These are phyloP conservation scores for Rhopalosiphum nymphaeae DNA, from an alignment of 2,888 invertebrate species.

Conservation along the genomic window DNA sequence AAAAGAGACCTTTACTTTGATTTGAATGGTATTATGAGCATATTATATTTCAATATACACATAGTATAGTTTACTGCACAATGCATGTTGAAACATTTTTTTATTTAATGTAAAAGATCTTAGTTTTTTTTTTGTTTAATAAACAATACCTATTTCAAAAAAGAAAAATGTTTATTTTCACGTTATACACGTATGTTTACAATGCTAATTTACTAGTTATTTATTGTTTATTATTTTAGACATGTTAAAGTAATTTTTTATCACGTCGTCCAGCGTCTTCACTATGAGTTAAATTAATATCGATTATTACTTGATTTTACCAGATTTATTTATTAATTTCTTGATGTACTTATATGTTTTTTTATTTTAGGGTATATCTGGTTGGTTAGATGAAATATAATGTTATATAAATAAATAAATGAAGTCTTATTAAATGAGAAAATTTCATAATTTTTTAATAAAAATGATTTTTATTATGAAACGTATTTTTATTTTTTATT, in stretches of 20 bases:
- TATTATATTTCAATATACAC: neutral
- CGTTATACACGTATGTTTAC: neutral
- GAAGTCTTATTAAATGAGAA: no score
- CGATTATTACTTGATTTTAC: neutral
- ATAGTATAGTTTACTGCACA: neutral
- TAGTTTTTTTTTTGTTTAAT: neutral
- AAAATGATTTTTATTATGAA: no score
- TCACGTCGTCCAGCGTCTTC: neutral
- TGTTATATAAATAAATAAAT: no score
- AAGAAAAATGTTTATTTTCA: conserved; percentile 10
- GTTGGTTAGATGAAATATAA: neutral
- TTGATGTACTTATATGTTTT: neutral
- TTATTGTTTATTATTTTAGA: conserved; percentile 12
- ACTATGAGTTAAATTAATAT: neutral
- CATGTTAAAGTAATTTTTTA: neutral
- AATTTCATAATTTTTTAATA: no score
- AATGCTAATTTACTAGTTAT: neutral
- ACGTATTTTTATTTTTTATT: neutral
- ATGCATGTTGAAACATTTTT: neutral
- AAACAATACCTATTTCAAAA: neutral
- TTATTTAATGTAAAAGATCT: neutral
- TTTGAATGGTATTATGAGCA: neutral
- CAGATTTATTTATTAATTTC: neutral
- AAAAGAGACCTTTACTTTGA: neutral
- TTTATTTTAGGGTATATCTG: neutral